Conservation (phyloP, 2,113 vertebrate species). For the Pelecanoides urinatrix region DNA sequence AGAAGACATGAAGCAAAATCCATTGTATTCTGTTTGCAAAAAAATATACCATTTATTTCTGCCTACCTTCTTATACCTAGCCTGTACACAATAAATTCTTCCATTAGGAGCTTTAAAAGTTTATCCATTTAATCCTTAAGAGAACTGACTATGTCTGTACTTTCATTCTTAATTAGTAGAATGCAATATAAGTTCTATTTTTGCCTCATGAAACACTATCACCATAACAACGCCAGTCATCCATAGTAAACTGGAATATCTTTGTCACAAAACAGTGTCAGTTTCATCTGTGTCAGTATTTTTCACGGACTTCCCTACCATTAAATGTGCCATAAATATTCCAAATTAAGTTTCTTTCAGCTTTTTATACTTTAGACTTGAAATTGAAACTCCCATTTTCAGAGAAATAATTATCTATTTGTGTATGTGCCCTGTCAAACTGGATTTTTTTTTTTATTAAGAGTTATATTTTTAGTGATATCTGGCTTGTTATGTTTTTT, state of each 20-base stretch:
- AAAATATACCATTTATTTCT: background rate
- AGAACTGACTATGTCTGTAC: background rate
- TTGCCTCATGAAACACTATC: background rate
- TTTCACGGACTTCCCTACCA: background rate
- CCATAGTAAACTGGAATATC: background rate
- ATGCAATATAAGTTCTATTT: background rate
- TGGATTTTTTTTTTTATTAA: background rate
- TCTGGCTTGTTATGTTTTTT: background rate
- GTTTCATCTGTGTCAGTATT: background rate
- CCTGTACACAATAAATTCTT: background rate
- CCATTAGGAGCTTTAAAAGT: background rate
- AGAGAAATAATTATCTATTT: background rate
- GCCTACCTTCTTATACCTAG: background rate
- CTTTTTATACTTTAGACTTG: background rate
- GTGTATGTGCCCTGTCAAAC: background rate
- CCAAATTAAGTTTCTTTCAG: background rate
- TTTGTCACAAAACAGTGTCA: background rate
- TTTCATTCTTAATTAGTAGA: background rate
- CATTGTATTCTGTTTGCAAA: background rate
- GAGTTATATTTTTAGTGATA: background rate
- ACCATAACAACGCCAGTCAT: background rate
- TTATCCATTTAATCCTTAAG: background rate
- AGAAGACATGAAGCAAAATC: background rate
- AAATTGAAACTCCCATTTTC: background rate
- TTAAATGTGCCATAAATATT: background rate